Evolutionary conservation across 2,888 invertebrate species (phyloP), one percentile per base, ranked within the genome.

Genomic region (Apodemia zela): DNA sequence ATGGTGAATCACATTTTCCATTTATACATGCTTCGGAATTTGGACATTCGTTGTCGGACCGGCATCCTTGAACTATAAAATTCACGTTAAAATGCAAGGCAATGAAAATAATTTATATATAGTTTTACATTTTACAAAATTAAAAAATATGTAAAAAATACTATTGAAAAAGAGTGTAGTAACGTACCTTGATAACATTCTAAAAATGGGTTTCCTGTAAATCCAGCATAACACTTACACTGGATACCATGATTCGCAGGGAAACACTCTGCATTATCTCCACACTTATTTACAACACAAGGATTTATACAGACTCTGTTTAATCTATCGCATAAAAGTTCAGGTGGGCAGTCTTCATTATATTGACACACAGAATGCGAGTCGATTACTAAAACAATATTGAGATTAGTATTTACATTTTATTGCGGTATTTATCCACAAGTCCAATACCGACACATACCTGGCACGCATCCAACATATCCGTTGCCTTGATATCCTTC

Each of bases 261-360:
- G 61, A 94, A 82, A 81, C 97, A 97, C 78, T 95, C 95, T 2
- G 97, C 96, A 79, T 96, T 96, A 65, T 95, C 95, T 47, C 96
- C 97, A 75, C 97, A 97, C 59, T 95, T 95, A 78, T 96, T 95
- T 72, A 95, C 94, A 71, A 93, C 92, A 78, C 97, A 97, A 2
- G 97, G 96, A 81, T 94, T 97, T 70, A 96, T 95, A 79, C 97
- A 98, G 60, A 95, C 93, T 78, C 97, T 93, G 77, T 97, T 97
- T 61, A 97, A 87, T 72, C 97, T 93, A 83, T 97, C 97, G 80
- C 97, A 98, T 25, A 96, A 89, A 74, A 96, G 94, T 75, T 95
- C 94, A n/a, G 96, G 96, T 63, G 97, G 97, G 79, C 97, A 98
- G 77, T 97, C 97, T 90, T 97, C 97, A 77, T 97, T 97, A 84